Conservation (phyloP, 2,888 invertebrate species). For the Limnephilus rhombicus region DNA sequence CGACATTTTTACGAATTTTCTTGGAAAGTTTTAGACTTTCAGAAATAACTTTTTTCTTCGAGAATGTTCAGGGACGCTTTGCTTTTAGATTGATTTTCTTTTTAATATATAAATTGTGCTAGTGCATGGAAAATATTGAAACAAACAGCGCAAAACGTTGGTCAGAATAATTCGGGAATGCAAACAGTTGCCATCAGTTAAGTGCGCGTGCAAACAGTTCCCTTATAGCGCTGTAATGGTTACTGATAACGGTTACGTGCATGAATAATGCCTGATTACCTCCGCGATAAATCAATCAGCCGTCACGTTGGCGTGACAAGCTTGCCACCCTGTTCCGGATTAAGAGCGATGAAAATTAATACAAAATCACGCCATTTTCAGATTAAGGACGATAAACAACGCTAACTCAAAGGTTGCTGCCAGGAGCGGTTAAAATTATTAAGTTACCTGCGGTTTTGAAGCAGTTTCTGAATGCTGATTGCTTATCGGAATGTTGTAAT, state of each 20-base stretch:
- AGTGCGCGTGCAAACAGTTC: neutral
- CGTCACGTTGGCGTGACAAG: slow-evolving; percentile 31
- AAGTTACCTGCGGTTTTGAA: neutral
- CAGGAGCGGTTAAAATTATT: slow-evolving; percentile 6
- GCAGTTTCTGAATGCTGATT: neutral
- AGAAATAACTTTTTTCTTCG: no score
- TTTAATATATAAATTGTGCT: no score
- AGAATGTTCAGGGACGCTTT: no score
- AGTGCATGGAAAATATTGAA: neutral
- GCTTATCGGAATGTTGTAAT: neutral
- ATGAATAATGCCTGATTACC: slow-evolving; percentile 18
- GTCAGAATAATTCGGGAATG: neutral
- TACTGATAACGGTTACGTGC: slow-evolving; percentile 21
- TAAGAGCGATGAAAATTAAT: slow-evolving; percentile 53
- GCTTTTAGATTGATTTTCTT: no score
- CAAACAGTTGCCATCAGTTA: slow-evolving; percentile 10
- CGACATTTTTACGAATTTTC: no score
- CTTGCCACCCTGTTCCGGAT: slow-evolving; percentile 26
- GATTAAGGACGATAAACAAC: slow-evolving; percentile 33
- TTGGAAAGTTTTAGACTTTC: no score
- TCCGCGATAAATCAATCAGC: slow-evolving; percentile 30
- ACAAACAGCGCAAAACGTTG: neutral
- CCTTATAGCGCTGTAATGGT: slow-evolving; percentile 10
- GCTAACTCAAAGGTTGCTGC: neutral
- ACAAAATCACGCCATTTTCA: slow-evolving; percentile 46